Base-by-base conservation (phyloP, 2,888 invertebrate genomes). In the Lamellibrachia columna region DNA sequence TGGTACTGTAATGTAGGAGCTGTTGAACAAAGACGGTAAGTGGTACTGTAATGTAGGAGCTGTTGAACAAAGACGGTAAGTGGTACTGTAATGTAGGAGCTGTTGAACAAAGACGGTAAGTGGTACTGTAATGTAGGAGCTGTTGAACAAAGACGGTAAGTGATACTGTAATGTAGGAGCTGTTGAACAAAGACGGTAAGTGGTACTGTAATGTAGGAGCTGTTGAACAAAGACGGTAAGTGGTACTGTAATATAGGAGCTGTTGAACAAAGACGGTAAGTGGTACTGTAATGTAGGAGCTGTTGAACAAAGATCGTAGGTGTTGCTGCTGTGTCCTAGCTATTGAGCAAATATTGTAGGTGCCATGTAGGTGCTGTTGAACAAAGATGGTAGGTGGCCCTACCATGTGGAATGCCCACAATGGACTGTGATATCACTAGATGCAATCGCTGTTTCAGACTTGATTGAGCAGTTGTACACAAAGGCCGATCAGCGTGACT, bases 271-370 rank as follows among this genome's bases (percentile, higher is more conserved):
- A 40, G 40, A 40, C 40, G 40, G 40, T 40, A 40, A 40, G 40
- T 40, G 40, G 40, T 40, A 40, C 40, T 40, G 40, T 40, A 40
- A 0, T 40, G 40, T 40, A 40, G 40, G 40, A 40, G 40, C 40
- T 40, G 40, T 40, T 40, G 40, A 94, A 94, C 60, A 94, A 94
- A 92, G 93, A 94, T 60, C 93, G 94, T 94, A 92, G 90, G 92
- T 52, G 75, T 3, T 40, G 40, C 52, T 9, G 52, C 58, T 40
- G 11, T 91, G 22, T n/a, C 15, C 22, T 22, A 75, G 15, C n/a
- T 40, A 28, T 91, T 28, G 11, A 22, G n/a, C 75, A 6, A 15
- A 22, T 6, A 75, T 22, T 6, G 75, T n/a, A 75, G 22, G 75
- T 52, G 52, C 58, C 28, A 75, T 6, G n/a, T 22, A n/a, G 75